A percentile compares a stretch with the other conserved stretches of the same genome.
phyloP scores from a whole-genome alignment of 2,797 vertebrate genomes.

The Eleutherodactylus coqui region DNA sequence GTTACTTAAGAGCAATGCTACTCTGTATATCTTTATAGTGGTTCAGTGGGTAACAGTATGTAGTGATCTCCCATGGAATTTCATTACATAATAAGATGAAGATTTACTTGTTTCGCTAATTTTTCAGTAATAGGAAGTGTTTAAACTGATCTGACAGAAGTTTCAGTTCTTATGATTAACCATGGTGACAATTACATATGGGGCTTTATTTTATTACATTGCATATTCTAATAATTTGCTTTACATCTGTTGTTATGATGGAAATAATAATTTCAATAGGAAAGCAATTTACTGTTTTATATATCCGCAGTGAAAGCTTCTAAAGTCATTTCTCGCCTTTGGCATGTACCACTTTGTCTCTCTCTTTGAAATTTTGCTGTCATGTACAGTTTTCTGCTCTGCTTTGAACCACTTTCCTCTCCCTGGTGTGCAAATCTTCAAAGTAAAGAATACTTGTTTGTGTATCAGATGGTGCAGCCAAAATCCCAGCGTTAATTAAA shows the following conservation, averaged over 20 bases:
- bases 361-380: slow-evolving; percentile 33
- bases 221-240: background rate
- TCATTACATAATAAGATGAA: no score
- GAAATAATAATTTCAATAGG: slow-evolving; percentile 22
- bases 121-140: background rate
- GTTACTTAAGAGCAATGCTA: no score
- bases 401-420: slow-evolving; percentile 35
- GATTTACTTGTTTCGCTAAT: background rate
- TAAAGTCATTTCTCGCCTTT: slow-evolving; percentile 37
- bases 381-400: slow-evolving; percentile 40
- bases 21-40: no score
- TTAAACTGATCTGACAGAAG: background rate
- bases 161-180: background rate
- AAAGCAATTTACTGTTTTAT: slow-evolving; percentile 11
- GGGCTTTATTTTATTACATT: background rate
- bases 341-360: slow-evolving; percentile 33
- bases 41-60: no score
- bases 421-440: slow-evolving; percentile 45
- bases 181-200: background rate
- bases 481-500: background rate
- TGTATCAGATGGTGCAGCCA: background rate
- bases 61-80: no score
- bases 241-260: background rate
- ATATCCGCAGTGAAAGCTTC: background rate
- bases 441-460: slow-evolving; percentile 35